Evolutionary conservation across 2,113 vertebrate species (phyloP).

Genomic region (Salvelinus alpinus): DNA sequence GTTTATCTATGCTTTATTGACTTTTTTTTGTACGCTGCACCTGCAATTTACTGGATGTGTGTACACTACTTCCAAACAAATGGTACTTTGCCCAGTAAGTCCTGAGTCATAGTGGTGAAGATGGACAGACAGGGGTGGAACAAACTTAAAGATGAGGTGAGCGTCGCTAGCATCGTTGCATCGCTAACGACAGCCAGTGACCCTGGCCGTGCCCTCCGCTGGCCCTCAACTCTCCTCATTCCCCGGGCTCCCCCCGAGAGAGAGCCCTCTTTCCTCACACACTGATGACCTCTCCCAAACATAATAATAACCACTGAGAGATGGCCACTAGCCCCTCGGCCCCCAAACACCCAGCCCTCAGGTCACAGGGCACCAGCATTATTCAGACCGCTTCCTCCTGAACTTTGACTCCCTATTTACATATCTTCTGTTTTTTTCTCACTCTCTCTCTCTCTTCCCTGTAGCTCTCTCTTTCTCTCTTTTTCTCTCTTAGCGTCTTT

Average conservation of each 20-base stretch:
- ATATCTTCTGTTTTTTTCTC: constrained; percentile 53
- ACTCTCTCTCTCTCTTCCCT: constrained; percentile 27
- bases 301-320: constrained; percentile 76
- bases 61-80: too few species aligned
- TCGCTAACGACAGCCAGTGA: constrained; percentile 67
- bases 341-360: constrained; percentile 72
- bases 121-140: constrained; percentile 28
- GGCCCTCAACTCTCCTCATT: constrained; percentile 57
- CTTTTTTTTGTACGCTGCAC: neutral
- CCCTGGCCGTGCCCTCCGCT: constrained; percentile 40
- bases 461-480: constrained; percentile 8
- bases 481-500: constrained; percentile 1
- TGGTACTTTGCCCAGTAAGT: neutral
- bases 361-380: constrained; percentile 81
- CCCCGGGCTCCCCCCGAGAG: constrained; percentile 70
- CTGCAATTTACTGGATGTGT: too few species aligned
- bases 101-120: constrained; percentile 13
- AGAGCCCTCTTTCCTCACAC: constrained; percentile 66
- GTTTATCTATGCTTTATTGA: too few species aligned
- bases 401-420: constrained; percentile 78
- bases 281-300: constrained; percentile 74
- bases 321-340: constrained; percentile 68
- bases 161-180: constrained; percentile 59
- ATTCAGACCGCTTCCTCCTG: constrained; percentile 64
- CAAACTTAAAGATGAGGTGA: constrained; percentile 58